Conservation (phyloP, 2,113 vertebrate genomes). For the Apodemus sylvaticus region DNA sequence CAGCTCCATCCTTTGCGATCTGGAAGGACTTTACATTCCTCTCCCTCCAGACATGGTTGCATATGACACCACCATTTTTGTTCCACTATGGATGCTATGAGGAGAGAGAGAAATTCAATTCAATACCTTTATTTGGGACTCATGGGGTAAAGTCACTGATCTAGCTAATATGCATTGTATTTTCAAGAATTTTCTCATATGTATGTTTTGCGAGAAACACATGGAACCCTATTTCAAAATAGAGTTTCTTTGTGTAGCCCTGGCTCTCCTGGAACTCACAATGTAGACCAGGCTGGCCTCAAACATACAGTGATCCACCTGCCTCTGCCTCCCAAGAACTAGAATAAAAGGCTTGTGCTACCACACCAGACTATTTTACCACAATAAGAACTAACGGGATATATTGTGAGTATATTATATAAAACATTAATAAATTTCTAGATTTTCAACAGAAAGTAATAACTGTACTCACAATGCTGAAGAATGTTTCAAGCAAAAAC, state of each 20-base stretch:
- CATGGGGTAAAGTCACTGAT: not conserved
- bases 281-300: not conserved
- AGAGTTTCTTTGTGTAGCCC: not conserved
- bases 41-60: conserved; percentile 98
- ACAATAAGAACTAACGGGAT: not conserved
- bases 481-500: conserved; percentile 14
- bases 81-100: conserved; percentile 96
- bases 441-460: not conserved
- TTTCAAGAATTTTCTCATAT: not conserved
- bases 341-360: not conserved
- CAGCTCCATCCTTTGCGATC: conserved; percentile 99
- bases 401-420: not conserved
- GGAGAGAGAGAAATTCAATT: conserved; percentile 52
- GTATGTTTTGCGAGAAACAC: not conserved
- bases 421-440: not conserved
- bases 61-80: conserved; percentile 99
- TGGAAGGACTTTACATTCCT: conserved; percentile 98
- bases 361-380: not conserved
- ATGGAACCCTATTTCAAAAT: not conserved
- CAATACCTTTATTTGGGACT: not conserved
- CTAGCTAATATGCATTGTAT: not conserved
- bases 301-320: not conserved
- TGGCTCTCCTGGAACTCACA: not conserved
- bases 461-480: not conserved
- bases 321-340: not conserved